Evolutionary conservation across 2,888 invertebrate species (phyloP).

Genomic region (Eremobia ochroleuca): DNA sequence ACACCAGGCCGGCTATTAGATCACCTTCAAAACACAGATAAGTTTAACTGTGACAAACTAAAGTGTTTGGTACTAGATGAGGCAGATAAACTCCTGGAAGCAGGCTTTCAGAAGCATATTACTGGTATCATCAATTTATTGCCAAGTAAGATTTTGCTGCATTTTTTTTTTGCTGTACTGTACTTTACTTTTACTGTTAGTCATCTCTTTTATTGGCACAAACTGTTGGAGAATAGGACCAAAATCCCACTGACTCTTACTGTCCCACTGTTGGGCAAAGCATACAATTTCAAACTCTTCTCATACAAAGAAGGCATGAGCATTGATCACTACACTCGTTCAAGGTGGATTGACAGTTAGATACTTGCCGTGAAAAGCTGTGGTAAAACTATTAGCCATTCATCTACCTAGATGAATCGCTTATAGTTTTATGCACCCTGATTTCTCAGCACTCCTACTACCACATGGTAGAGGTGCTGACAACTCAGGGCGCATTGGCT

Average conservation of each 20-base stretch:
- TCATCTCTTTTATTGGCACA: neutral
- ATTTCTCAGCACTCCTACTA: too few species aligned
- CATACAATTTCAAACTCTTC: neutral
- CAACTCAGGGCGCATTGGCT: neutral
- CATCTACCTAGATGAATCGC: neutral
- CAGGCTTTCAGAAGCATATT: constrained; percentile 98
- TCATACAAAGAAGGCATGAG: neutral
- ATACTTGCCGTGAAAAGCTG: neutral
- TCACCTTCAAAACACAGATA: constrained; percentile 97
- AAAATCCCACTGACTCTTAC: neutral
- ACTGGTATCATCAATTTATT: constrained; percentile 97
- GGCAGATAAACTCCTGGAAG: constrained; percentile 98
- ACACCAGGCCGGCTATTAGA: constrained; percentile 99
- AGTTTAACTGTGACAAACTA: constrained; percentile 96
- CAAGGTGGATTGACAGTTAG: neutral
- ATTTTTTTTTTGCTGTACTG: neutral
- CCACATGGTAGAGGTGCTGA: neutral
- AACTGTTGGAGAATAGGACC: neutral
- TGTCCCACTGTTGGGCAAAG: neutral
- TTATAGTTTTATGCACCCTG: neutral
- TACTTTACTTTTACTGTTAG: neutral
- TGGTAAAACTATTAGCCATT: neutral
- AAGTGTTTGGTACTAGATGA: constrained; percentile 98
- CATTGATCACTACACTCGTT: neutral
- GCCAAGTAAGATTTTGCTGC: constrained; percentile 91